Percentiles rank a stretch among this genome's conserved stretches.
Evolutionary conservation across 2,113 vertebrate genomes (phyloP).

Genomic region (Octodon degus): DNA sequence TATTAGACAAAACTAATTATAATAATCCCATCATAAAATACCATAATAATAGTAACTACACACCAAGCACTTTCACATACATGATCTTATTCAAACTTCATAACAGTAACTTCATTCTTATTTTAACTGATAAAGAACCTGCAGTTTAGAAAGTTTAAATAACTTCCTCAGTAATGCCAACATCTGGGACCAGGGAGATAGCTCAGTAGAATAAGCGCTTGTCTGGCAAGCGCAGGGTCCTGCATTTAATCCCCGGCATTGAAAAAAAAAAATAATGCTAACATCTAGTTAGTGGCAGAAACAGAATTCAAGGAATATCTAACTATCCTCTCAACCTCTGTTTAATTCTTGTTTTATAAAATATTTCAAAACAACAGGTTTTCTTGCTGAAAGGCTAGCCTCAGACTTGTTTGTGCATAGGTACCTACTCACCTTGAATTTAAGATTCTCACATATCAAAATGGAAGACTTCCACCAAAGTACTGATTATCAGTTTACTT

Average conservation of each 20-base stretch:
- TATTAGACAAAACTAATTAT: constrained; percentile 43
- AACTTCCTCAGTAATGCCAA: neutral
- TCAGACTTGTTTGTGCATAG: neutral
- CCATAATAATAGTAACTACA: neutral
- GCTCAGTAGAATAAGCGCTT: too few relatives aligned
- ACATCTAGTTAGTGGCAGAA: neutral
- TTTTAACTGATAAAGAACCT: constrained; percentile 37
- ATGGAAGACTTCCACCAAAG: neutral
- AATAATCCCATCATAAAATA: neutral
- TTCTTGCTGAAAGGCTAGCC: neutral
- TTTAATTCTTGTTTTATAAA: neutral
- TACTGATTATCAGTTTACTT: neutral
- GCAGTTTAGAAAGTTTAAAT: constrained; percentile 16
- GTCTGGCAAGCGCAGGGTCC: too few relatives aligned
- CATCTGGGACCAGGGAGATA: neutral
- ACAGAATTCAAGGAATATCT: neutral
- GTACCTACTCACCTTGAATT: neutral
- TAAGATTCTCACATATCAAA: neutral
- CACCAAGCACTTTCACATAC: neutral
- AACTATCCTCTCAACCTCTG: neutral
- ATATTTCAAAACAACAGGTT: constrained; percentile 7
- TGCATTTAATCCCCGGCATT: too few relatives aligned
- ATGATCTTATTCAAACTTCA: constrained; percentile 30
- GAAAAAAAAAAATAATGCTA: neutral
- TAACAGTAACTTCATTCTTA: neutral